Evolutionary conservation across 1,140 invertebrate genomes (phyloP).

Genomic region (Leptopilina boulardi): DNA sequence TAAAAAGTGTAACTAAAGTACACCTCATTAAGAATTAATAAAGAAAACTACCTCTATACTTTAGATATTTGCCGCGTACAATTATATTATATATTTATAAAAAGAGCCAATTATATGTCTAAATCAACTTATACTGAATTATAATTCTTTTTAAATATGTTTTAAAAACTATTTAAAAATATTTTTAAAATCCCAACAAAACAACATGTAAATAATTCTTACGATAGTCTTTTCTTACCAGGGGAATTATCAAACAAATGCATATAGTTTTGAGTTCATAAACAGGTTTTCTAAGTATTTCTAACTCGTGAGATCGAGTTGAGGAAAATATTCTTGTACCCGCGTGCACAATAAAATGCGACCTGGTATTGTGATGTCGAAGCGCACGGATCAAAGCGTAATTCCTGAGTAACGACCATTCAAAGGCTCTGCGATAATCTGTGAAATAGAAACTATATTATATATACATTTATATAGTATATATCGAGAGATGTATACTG

Average conservation of each 20-base stretch:
- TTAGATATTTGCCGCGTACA: too few species aligned
- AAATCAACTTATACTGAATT: too few species aligned
- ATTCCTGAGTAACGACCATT: conserved; percentile 26
- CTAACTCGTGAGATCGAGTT: neutral
- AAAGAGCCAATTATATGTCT: too few species aligned
- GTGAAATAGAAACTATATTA: conserved; percentile 20
- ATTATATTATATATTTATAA: too few species aligned
- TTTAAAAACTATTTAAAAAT: too few species aligned
- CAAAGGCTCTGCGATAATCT: neutral
- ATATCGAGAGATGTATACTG: too few species aligned
- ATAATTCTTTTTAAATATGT: too few species aligned
- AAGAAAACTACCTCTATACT: neutral
- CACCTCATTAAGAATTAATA: conserved; percentile 21
- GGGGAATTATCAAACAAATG: neutral
- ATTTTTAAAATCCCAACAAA: too few species aligned
- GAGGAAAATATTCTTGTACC: neutral
- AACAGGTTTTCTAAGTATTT: conserved; percentile 19
- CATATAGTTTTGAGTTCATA: neutral
- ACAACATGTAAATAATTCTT: too few species aligned
- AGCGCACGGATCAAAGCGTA: conserved; percentile 25
- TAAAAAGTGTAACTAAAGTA: neutral
- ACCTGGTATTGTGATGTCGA: conserved; percentile 28
- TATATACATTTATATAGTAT: too few species aligned
- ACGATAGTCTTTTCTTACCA: neutral
- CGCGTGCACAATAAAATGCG: conserved; percentile 20